Conservation (phyloP, 1,140 invertebrate genomes). For the Drosophila nannoptera region DNA sequence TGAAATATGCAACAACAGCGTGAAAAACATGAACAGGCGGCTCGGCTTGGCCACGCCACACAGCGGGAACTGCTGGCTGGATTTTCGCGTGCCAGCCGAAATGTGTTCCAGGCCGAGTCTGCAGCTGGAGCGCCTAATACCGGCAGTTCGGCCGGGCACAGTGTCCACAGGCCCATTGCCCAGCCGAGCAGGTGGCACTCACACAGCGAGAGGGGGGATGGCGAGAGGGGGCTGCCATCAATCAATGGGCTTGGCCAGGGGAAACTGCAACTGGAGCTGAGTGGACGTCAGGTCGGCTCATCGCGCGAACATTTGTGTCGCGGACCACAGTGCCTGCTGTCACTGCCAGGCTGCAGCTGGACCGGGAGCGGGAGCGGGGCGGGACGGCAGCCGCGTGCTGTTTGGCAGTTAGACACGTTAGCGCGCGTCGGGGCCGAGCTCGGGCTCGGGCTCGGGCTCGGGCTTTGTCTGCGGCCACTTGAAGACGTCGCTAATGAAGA, state of each 20-base stretch:
- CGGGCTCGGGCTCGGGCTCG: slow-evolving; percentile 22
- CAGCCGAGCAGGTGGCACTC: not conserved
- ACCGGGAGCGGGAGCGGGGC: not conserved
- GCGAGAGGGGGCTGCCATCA: not conserved
- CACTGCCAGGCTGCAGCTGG: slow-evolving; percentile 11
- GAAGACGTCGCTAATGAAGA: slow-evolving; percentile 72
- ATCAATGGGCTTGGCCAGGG: not conserved
- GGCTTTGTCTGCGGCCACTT: slow-evolving; percentile 27
- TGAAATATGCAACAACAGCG: slow-evolving; percentile 76
- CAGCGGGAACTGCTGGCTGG: slow-evolving; percentile 64
- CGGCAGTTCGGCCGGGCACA: slow-evolving; percentile 53
- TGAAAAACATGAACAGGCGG: slow-evolving; percentile 71
- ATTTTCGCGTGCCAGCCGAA: slow-evolving; percentile 62
- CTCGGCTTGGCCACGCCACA: slow-evolving; percentile 45
- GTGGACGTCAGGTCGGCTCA: not conserved
- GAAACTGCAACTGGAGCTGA: too few relatives aligned
- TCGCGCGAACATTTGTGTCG: too few relatives aligned
- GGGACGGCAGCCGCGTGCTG: slow-evolving; percentile 39
- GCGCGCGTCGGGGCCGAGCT: slow-evolving; percentile 45
- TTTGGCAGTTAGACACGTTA: slow-evolving; percentile 47
- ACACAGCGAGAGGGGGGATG: not conserved
- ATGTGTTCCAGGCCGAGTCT: not conserved
- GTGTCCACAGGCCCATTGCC: slow-evolving; percentile 1
- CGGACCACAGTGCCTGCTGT: slow-evolving; percentile 43
- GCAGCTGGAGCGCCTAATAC: slow-evolving; percentile 60